Percentiles rank a stretch among this genome's conserved stretches.
phyloP scores from a whole-genome alignment of 2,797 vertebrate species.

The Schizopygopsis pylzovi region DNA sequence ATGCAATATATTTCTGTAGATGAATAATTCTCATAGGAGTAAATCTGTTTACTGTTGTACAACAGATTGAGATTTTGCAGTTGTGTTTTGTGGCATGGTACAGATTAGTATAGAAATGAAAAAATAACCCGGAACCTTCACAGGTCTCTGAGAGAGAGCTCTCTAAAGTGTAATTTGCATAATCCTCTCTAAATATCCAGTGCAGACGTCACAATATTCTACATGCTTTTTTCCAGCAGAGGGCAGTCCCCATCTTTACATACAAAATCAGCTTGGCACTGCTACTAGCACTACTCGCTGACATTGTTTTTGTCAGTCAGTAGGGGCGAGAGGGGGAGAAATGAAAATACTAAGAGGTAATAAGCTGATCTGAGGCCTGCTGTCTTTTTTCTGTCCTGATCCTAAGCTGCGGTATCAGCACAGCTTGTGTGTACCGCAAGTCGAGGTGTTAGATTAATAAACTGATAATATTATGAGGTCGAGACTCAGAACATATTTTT shows the following conservation, averaged over 20 bases:
- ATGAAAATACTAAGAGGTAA: conserved; percentile 44
- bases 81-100: conserved; percentile 14
- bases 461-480: conserved; percentile 65
- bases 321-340: background rate
- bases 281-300: conserved; percentile 62
- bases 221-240: conserved; percentile 71
- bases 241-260: conserved; percentile 78
- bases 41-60: conserved; percentile 20
- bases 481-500: conserved; percentile 46
- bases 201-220: background rate
- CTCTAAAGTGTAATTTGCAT: conserved; percentile 7
- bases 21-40: background rate
- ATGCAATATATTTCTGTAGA: background rate
- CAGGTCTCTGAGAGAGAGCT: background rate
- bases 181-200: conserved; percentile 17
- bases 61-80: conserved; percentile 10
- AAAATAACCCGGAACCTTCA: conserved; percentile 17
- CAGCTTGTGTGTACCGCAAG: conserved; percentile 61
- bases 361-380: conserved; percentile 10
- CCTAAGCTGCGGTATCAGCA: conserved; percentile 61
- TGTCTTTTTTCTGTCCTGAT: conserved; percentile 15
- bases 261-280: conserved; percentile 62
- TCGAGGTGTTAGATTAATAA: conserved; percentile 63
- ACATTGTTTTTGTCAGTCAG: conserved; percentile 21
- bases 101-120: conserved; percentile 16